Conservation (phyloP, 2,113 vertebrate genomes). For the Lepisosteus osseus region DNA sequence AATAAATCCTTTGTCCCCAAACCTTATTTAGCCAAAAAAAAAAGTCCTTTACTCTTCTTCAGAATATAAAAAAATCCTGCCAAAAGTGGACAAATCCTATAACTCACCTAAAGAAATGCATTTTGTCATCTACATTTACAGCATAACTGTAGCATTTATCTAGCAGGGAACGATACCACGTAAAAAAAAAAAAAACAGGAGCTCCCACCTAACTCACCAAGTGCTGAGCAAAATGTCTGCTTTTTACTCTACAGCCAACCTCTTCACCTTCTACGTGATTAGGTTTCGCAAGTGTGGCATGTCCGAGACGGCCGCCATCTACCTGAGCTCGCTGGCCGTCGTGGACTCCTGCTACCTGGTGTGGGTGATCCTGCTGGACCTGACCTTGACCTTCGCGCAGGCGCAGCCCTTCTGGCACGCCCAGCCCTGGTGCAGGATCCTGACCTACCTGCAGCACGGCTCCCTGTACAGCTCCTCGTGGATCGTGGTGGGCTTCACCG, state of each 20-base stretch:
- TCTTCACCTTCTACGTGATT: conserved; percentile 72
- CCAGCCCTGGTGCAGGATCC: conserved; percentile 59
- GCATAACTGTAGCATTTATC: too few relatives aligned
- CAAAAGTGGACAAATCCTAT: too few relatives aligned
- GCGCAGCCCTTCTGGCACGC: conserved; percentile 65
- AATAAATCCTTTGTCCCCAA: too few relatives aligned
- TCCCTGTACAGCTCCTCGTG: conserved; percentile 66
- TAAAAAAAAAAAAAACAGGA: too few relatives aligned
- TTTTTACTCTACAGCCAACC: conserved; percentile 52
- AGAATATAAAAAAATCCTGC: too few relatives aligned
- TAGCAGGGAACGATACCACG: too few relatives aligned
- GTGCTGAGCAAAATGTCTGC: background rate
- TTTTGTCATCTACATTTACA: too few relatives aligned
- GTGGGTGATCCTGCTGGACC: conserved; percentile 69
- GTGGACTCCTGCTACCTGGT: conserved; percentile 63
- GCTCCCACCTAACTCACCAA: too few relatives aligned
- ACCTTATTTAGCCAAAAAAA: too few relatives aligned
- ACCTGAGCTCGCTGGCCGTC: conserved; percentile 62
- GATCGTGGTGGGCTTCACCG: conserved; percentile 69
- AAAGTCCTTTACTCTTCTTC: too few relatives aligned
- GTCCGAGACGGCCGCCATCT: conserved; percentile 59
- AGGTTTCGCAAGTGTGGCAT: conserved; percentile 66
- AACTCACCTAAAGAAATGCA: too few relatives aligned
- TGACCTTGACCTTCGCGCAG: conserved; percentile 63
- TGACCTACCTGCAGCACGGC: conserved; percentile 63